Evolutionary conservation across 2,113 vertebrate species (phyloP).

Genomic region (Rhinoptilus africanus): DNA sequence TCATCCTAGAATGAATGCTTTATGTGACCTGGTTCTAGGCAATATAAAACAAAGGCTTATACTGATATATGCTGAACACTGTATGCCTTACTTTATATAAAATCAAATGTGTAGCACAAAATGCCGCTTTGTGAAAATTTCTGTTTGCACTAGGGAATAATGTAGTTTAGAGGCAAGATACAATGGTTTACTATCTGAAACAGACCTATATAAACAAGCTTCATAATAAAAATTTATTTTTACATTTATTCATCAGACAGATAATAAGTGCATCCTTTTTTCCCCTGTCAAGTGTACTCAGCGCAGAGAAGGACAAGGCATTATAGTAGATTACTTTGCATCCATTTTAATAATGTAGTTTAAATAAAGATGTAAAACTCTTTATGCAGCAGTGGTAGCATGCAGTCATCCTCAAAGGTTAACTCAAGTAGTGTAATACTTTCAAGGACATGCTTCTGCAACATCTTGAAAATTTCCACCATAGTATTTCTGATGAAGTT

Average conservation of each 20-base stretch:
- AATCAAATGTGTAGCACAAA: slow-evolving; percentile 41
- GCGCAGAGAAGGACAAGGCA: slow-evolving; percentile 12
- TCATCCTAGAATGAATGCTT: slow-evolving; percentile 39
- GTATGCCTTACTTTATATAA: slow-evolving; percentile 33
- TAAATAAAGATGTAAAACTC: slow-evolving; percentile 54
- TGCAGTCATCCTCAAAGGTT: slow-evolving; percentile 42
- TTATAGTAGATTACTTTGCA: slow-evolving; percentile 46
- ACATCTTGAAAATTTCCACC: neutral
- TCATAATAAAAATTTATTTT: slow-evolving; percentile 67
- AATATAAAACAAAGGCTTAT: slow-evolving; percentile 48
- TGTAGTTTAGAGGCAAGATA: slow-evolving; percentile 41
- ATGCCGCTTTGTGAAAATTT: slow-evolving; percentile 43
- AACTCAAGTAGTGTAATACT: neutral
- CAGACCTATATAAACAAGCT: slow-evolving; percentile 7
- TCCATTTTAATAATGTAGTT: slow-evolving; percentile 58
- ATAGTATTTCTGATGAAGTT: neutral
- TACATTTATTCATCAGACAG: slow-evolving; percentile 48
- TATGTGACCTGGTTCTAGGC: slow-evolving; percentile 34
- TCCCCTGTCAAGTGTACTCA: slow-evolving; percentile 8
- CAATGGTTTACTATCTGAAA: slow-evolving; percentile 58
- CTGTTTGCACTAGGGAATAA: slow-evolving; percentile 33
- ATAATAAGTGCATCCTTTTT: slow-evolving; percentile 39
- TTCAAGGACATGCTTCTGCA: slow-evolving; percentile 28
- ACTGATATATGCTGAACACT: slow-evolving; percentile 14
- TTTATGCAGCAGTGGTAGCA: slow-evolving; percentile 10